phyloP scores from a whole-genome alignment of 2,797 vertebrate species.

The Kryptolebias ocellatus region DNA sequence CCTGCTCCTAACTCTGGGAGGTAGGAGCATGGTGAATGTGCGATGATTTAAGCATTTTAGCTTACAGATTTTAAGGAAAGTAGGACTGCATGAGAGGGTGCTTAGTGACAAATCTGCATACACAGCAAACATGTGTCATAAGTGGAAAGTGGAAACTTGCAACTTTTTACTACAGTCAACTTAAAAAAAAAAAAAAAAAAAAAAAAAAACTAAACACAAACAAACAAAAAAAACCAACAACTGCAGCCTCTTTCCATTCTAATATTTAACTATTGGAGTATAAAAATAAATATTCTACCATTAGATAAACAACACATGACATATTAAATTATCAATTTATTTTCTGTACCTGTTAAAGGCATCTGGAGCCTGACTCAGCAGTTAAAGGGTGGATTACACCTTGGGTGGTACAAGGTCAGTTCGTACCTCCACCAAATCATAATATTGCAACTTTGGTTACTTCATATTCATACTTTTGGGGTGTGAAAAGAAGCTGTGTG shows the following conservation, averaged over 20 bases:
- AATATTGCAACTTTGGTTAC: no score
- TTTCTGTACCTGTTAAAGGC: no score
- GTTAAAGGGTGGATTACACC: no score
- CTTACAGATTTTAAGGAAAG: slow-evolving; percentile 23
- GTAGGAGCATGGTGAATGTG: slow-evolving; percentile 32
- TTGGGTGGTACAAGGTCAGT: no score
- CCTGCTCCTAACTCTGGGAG: slow-evolving; percentile 41
- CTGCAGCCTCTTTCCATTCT: background rate
- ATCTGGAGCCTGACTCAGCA: no score
- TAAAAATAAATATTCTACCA: background rate
- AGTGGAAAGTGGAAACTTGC: background rate
- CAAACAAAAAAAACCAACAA: background rate
- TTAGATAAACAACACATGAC: background rate
- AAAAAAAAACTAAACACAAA: background rate
- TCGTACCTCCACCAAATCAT: no score
- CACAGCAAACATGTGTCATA: slow-evolving; percentile 8
- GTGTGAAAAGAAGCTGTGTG: no score
- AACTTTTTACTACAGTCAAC: no score
- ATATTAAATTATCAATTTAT: no score
- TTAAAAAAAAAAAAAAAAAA: no score
- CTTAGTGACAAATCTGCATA: slow-evolving; percentile 6
- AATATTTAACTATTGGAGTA: background rate
- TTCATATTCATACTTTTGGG: no score
- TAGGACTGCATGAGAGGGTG: slow-evolving; percentile 23
- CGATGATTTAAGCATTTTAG: slow-evolving; percentile 39